A percentile compares a stretch with the other conserved stretches of the same genome.
phyloP scores from a whole-genome alignment of 2,888 invertebrate genomes.

The Napeogenes sylphis region DNA sequence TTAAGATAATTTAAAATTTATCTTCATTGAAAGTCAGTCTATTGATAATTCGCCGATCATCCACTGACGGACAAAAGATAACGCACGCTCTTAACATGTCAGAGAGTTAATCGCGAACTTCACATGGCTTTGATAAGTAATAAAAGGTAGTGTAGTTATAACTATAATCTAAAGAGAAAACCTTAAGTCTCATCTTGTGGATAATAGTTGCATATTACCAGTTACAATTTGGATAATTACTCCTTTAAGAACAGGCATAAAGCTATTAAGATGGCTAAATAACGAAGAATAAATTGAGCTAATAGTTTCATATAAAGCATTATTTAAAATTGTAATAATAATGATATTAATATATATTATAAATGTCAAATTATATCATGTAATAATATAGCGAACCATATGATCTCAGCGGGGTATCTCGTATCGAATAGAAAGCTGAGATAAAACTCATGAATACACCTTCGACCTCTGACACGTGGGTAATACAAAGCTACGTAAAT shows the following conservation, averaged over 20 bases:
- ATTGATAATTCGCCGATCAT: constrained; percentile 23
- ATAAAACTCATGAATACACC: constrained; percentile 24
- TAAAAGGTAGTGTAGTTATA: neutral
- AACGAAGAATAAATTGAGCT: no score
- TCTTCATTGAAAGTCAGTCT: neutral
- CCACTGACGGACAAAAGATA: constrained; percentile 18
- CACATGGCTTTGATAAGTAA: neutral
- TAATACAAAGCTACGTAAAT: constrained; percentile 30
- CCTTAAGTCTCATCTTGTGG: neutral
- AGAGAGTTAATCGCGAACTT: constrained; percentile 23
- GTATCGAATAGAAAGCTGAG: constrained; percentile 29
- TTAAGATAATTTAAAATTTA: no score
- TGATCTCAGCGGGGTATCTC: constrained; percentile 19
- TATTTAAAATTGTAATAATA: no score
- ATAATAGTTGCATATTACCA: no score
- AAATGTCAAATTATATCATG: no score
- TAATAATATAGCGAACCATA: neutral
- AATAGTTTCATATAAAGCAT: no score
- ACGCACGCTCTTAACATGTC: constrained; percentile 26
- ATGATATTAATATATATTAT: no score
- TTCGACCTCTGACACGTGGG: constrained; percentile 28
- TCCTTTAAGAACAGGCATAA: no score
- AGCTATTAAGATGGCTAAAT: no score
- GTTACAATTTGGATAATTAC: no score
- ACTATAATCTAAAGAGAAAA: neutral